Evolutionary conservation across 2,113 vertebrate genomes (phyloP), one percentile per base, ranked within the genome.

Genomic region (Mobula birostris): DNA sequence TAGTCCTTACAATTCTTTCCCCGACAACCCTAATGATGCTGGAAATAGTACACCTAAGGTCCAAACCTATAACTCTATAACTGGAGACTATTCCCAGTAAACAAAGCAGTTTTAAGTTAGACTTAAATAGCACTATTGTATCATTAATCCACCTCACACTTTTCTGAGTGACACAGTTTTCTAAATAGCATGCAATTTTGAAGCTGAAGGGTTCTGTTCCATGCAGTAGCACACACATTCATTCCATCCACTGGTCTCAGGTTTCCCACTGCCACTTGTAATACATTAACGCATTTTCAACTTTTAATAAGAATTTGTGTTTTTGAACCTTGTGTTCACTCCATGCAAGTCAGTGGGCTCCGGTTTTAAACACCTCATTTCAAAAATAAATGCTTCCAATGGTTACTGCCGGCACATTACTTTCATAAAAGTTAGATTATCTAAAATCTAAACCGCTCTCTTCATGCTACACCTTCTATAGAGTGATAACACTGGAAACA

Each of bases 31-130:
- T 48, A 48, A 48, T 95, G 88, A 70, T 95, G 94, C 95, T 96
- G 95, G 94, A 95, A 95, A 96, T 95, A 96, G 94, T 95, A 95
- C 80, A 94, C 32, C 90, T 91, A 83, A 95, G 79, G 72, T 15
- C 61, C 94, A 94, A 94, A 94, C 79, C n/a, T 77, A 68, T 27
- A 95, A 87, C 94, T 95, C 94, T 95, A 58, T 91, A 93, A 74
- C 66, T 74, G 91, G 91, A 93, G 63, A 83, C 68, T n/a, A 40
- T 88, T 76, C 61, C 94, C 66, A 72, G 66, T 74, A 87, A 27
- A 90, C 82, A 77, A 87, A 72, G 72, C 21, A 56, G 63, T 85
- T 94, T 92, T 36, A 90, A 66, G 56, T 77, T 63, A 80, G 77
- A 68, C 29, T 68, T 76, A 93, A 93, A 76, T 93, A 93, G 36